Percentiles rank a stretch among this genome's conserved stretches.
These are phyloP conservation scores for Apamea anceps DNA, from an alignment of 2,888 invertebrate species.

Conservation along the genomic window DNA sequence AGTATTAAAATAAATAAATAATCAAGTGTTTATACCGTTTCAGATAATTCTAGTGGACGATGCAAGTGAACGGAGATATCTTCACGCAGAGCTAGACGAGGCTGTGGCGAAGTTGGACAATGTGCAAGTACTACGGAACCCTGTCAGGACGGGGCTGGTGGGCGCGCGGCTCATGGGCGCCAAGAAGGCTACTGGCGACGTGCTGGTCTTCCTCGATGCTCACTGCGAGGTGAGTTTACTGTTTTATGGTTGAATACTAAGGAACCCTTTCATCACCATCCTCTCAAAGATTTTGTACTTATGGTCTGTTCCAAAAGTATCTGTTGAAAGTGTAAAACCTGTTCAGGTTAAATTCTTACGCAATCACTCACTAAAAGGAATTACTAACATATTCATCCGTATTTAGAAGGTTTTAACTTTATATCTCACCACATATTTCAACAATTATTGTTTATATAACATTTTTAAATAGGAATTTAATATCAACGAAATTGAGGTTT, in stretches of 20 bases:
- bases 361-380: neutral
- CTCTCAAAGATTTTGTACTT: neutral
- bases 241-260: neutral
- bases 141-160: slow-evolving; percentile 96
- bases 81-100: slow-evolving; percentile 83
- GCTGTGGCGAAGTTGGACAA: slow-evolving; percentile 78
- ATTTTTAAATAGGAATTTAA: neutral
- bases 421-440: neutral
- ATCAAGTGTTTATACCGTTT: slow-evolving; percentile 56
- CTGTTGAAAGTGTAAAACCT: neutral
- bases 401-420: neutral
- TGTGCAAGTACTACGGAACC: slow-evolving; percentile 93
- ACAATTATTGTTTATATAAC: neutral
- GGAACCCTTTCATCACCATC: neutral
- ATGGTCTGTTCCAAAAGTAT: neutral
- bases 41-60: slow-evolving; percentile 88
- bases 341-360: neutral
- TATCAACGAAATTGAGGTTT: neutral
- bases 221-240: slow-evolving; percentile 96
- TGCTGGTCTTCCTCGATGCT: slow-evolving; percentile 97
- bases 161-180: slow-evolving; percentile 97
- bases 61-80: slow-evolving; percentile 84
- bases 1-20: no score
- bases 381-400: neutral
- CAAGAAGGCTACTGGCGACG: slow-evolving; percentile 94